A percentile compares a stretch with the other conserved stretches of the same genome.
Evolutionary conservation across 2,113 vertebrate species (phyloP).

Genomic region (Tachysurus vachellii): DNA sequence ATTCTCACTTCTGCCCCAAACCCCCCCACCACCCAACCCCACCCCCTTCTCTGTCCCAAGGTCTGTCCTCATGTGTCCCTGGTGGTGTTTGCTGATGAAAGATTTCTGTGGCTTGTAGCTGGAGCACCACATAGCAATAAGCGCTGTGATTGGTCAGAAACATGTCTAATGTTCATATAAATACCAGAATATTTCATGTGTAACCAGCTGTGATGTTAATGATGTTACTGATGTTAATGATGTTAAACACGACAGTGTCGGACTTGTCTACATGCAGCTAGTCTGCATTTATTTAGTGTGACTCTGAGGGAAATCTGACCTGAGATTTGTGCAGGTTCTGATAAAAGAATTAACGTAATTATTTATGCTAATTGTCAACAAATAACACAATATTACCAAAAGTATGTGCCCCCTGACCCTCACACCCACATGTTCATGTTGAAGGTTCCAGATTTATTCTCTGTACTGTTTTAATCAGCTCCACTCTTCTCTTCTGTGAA

Average conservation of each 20-base stretch:
- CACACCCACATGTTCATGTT: no score
- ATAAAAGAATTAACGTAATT: no score
- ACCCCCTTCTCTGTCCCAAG: background rate
- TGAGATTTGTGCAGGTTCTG: background rate
- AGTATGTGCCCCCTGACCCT: background rate
- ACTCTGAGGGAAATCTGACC: background rate
- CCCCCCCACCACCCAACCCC: background rate
- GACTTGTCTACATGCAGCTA: no score
- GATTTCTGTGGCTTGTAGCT: background rate
- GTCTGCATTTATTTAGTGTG: background rate
- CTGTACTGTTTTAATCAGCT: no score
- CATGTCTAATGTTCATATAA: no score
- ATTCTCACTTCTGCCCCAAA: background rate
- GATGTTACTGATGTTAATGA: no score
- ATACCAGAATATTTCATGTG: background rate
- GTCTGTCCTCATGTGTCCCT: conserved; percentile 3
- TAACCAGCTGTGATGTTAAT: background rate
- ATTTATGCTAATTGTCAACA: no score
- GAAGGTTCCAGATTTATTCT: no score
- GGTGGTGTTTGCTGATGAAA: background rate
- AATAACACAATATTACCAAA: no score
- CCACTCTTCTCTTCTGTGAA: no score
- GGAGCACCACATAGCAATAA: background rate
- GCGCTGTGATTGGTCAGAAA: background rate
- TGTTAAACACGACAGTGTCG: no score